Percentiles rank a stretch among this genome's conserved stretches.
Conservation (phyloP, 2,797 vertebrate genomes). For the Astyanax mexicanus region DNA sequence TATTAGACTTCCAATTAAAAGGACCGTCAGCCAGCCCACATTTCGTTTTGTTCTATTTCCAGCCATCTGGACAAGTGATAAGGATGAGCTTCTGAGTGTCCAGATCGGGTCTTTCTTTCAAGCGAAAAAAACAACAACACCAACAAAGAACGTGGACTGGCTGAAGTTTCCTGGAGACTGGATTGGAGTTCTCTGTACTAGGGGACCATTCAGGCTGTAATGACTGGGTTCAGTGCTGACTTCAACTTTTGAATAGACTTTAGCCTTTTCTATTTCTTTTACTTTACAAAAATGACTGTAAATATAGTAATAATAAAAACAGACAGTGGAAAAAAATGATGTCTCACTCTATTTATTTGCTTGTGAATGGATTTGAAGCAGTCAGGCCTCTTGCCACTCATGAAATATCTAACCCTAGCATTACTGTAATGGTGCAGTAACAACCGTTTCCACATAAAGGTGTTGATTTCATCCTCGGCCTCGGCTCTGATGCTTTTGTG, state of each 20-base stretch:
- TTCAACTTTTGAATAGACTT: constrained; percentile 67
- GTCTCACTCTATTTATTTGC: constrained; percentile 10
- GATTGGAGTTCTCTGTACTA: constrained; percentile 28
- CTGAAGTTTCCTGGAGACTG: background rate
- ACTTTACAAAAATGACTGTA: constrained; percentile 74
- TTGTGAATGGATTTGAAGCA: background rate
- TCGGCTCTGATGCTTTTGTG: no score
- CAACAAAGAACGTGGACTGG: background rate
- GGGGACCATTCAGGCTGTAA: constrained; percentile 46
- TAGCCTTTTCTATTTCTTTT: constrained; percentile 71
- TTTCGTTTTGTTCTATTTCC: no score
- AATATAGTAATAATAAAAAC: constrained; percentile 71
- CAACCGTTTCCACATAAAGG: no score
- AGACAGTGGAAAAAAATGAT: constrained; percentile 68
- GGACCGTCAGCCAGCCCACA: background rate
- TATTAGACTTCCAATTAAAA: background rate
- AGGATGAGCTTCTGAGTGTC: background rate
- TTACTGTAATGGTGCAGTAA: background rate
- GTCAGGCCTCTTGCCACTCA: background rate
- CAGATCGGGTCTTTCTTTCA: background rate
- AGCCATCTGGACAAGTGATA: background rate
- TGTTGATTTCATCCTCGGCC: no score
- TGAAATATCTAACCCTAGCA: background rate
- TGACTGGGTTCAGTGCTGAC: constrained; percentile 56
- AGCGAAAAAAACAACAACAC: no score